Percentiles rank a stretch among this genome's conserved stretches.
Conservation (phyloP, 2,797 vertebrate genomes). For the Pyrocephalus nanus region DNA sequence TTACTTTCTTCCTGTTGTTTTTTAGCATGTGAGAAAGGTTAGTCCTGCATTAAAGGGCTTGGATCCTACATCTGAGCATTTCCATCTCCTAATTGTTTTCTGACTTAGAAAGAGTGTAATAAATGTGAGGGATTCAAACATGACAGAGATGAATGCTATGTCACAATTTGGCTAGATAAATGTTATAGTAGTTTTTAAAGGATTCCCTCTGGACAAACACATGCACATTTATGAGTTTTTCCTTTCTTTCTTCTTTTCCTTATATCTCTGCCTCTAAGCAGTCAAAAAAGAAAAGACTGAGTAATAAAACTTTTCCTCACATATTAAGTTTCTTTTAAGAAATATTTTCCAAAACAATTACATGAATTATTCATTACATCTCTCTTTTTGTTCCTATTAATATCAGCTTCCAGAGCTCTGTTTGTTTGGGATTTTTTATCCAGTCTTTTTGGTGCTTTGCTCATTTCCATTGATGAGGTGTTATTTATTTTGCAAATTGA, state of each 20-base stretch:
- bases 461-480: conserved; percentile 17
- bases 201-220: not conserved
- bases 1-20: not conserved
- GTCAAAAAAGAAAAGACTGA: not conserved
- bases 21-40: not conserved
- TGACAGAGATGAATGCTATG: not conserved
- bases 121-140: not conserved
- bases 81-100: conserved; percentile 6
- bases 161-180: not conserved
- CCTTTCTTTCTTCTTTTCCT: not conserved
- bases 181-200: not conserved
- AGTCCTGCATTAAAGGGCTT: not conserved
- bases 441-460: not conserved
- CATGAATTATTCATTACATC: conserved; percentile 36
- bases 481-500: conserved; percentile 51
- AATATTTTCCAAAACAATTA: not conserved
- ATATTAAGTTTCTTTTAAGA: not conserved
- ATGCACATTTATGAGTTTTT: not conserved
- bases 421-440: conserved; percentile 13
- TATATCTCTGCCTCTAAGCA: not conserved
- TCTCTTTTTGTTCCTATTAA: conserved; percentile 12
- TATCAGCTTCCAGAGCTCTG: not conserved
- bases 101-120: not conserved
- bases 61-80: not conserved
- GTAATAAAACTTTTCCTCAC: not conserved